phyloP scores from a whole-genome alignment of 2,113 vertebrate genomes.

The Chauna torquata region DNA sequence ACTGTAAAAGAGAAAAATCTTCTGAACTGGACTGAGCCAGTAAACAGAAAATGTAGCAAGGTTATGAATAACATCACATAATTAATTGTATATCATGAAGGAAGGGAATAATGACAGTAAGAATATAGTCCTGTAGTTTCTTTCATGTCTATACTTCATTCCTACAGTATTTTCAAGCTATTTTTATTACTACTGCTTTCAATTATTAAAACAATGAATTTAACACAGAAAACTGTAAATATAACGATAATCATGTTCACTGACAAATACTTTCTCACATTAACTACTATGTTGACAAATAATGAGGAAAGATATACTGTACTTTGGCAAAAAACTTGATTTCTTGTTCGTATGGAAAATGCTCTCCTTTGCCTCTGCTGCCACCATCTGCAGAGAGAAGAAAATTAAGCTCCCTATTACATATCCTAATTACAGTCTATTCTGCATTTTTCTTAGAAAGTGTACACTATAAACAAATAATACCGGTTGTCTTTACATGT shows the following conservation, averaged over 20 bases:
- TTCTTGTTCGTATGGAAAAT: constrained; percentile 91
- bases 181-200: neutral
- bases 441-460: neutral
- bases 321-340: constrained; percentile 99
- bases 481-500: neutral
- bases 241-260: neutral
- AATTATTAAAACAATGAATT: neutral
- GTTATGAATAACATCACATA: neutral
- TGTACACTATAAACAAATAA: neutral
- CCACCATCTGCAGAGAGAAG: constrained; percentile 82
- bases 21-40: neutral
- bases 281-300: neutral
- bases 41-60: neutral
- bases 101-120: neutral
- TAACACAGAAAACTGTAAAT: neutral
- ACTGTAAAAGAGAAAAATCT: neutral
- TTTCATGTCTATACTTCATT: neutral
- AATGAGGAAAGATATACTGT: constrained; percentile 68
- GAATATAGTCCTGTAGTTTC: neutral
- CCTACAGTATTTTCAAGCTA: neutral
- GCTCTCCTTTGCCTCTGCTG: constrained; percentile 84
- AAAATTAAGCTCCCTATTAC: constrained; percentile 14
- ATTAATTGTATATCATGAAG: neutral
- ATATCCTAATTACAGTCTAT: neutral
- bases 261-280: neutral